Base-by-base conservation (phyloP, 2,797 vertebrate genomes). In the Argyrosomus regius region DNA sequence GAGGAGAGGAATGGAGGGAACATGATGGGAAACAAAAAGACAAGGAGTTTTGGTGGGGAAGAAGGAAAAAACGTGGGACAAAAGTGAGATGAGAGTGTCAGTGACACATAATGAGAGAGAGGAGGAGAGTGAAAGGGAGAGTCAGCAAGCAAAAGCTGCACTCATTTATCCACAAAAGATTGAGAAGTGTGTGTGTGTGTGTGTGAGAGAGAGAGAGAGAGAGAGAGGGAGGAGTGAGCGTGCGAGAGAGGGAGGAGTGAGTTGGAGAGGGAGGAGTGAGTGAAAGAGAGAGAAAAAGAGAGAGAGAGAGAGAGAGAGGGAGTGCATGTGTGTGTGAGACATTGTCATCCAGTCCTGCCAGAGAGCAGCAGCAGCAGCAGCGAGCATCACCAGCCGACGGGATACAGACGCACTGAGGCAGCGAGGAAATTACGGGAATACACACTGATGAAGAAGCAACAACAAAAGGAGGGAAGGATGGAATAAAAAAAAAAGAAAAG, bases 321-420 rank as follows among this genome's bases (percentile, higher is more conserved):
- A 39, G 35, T 39, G 35, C 0, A 39, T 39, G 70, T 17, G 78
- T 66, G 77, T 77, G 88, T 41, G 80, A 87, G 88, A 91, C 80
- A 92, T 87, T 93, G 87, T 89, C 82, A 90, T 92, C 90, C 88
- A 90, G 92, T 94, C 89, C 90, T 93, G 91, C 80, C 91, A 87
- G 89, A 89, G 89, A 92, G 80, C 89, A 84, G 88, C 88, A 84
- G 86, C 72, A 82, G 90, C 84, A 80, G 58, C 62, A 39, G 70
- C 64, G 80, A 86, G 86, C 90, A 83, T 81, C 89, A 76, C 75
- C 78, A 61, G 88, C 84, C 68, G 84, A 92, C 81, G 77, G 90
- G 88, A 91, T 52, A 61, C 85, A 84, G 85, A 85, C 77, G 85
- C 89, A 85, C 78, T 20, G 79, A 78, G 63, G 54, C 62, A 1